Conservation (phyloP, 2,888 invertebrate species). For the Yponomeuta cagnagella region DNA sequence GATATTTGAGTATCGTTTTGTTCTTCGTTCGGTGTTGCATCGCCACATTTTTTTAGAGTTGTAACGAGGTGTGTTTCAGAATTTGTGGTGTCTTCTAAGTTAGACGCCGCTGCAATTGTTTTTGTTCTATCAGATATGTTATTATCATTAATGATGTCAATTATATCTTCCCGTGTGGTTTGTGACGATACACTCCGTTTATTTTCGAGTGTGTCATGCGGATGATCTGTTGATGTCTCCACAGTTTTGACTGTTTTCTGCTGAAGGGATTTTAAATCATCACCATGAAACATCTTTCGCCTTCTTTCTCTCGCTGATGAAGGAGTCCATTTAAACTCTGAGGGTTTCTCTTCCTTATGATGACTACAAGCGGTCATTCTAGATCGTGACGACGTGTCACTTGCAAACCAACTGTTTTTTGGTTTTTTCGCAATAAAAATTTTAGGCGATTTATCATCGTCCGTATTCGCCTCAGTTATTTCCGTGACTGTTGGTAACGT, state of each 20-base stretch:
- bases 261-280: neutral
- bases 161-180: neutral
- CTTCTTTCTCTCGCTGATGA: constrained; percentile 49
- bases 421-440: constrained; percentile 19
- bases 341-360: constrained; percentile 24
- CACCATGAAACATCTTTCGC: constrained; percentile 18
- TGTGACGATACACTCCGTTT: constrained; percentile 9
- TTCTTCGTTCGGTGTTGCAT: neutral
- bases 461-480: constrained; percentile 37
- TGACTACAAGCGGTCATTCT: neutral
- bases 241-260: neutral
- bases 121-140: neutral
- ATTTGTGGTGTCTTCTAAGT: neutral
- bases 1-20: neutral
- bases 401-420: constrained; percentile 43
- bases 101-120: neutral
- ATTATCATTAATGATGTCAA: neutral
- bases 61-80: neutral
- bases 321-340: constrained; percentile 43
- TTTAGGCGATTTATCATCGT: constrained; percentile 17
- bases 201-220: neutral
- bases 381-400: neutral
- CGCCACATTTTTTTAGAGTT: neutral
- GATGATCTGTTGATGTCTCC: neutral
- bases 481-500: constrained; percentile 58